These are phyloP conservation scores for Engystomops pustulosus DNA, from an alignment of 2,113 vertebrate genomes.

Conservation along the genomic window DNA sequence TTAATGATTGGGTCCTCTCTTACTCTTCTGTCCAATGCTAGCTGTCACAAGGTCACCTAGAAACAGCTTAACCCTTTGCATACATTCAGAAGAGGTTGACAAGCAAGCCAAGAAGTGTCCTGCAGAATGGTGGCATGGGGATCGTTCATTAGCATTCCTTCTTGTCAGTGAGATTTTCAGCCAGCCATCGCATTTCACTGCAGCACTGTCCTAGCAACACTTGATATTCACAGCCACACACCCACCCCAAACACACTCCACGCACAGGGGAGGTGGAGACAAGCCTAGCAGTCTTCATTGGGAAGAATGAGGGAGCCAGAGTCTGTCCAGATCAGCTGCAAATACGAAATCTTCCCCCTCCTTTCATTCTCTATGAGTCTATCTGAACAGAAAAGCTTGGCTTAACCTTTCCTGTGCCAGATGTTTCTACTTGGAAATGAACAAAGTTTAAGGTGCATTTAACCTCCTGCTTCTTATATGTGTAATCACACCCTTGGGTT, in stretches of 20 bases:
- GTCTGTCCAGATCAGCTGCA: slow-evolving; percentile 29
- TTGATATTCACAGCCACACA: slow-evolving; percentile 53
- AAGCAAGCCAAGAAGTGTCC: slow-evolving; percentile 8
- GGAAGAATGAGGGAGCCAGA: slow-evolving; percentile 21
- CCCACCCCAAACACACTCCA: slow-evolving; percentile 41
- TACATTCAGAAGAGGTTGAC: not conserved
- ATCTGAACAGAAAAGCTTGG: slow-evolving; percentile 11
- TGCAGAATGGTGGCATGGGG: slow-evolving; percentile 43
- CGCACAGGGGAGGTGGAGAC: slow-evolving; percentile 41
- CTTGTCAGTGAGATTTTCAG: slow-evolving; percentile 47
- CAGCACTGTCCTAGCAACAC: slow-evolving; percentile 58
- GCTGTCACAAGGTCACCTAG: slow-evolving; percentile 51
- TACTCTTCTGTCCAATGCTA: slow-evolving; percentile 5
- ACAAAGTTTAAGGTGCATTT: not conserved
- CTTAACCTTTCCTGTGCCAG: slow-evolving; percentile 32
- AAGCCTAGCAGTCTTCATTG: slow-evolving; percentile 1
- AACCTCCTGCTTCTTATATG: not conserved
- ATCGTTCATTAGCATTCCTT: slow-evolving; percentile 53
- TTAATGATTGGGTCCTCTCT: slow-evolving; percentile 40
- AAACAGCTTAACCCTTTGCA: slow-evolving; percentile 46
- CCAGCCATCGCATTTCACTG: slow-evolving; percentile 50
- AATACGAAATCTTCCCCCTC: not conserved
- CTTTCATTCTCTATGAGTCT: not conserved
- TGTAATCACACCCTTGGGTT: not conserved
- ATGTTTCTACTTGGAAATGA: not conserved